These are phyloP conservation scores for Oncorhynchus tshawytscha DNA, from an alignment of 2,113 vertebrate genomes.

Conservation along the genomic window DNA sequence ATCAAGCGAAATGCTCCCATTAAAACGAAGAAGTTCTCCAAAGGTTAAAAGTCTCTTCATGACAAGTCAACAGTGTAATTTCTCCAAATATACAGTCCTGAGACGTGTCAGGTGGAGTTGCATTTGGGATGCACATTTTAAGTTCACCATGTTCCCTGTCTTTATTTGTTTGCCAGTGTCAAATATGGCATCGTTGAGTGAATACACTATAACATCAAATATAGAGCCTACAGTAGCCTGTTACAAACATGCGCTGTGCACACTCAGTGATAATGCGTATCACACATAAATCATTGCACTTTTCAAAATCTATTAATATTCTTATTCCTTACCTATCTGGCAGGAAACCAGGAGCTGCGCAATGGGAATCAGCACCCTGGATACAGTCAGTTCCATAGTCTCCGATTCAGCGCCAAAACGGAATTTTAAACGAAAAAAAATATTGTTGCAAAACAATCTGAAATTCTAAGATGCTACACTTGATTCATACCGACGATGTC, in stretches of 20 bases:
- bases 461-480: conserved; percentile 50
- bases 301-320: background rate
- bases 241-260: background rate
- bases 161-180: too few relatives aligned
- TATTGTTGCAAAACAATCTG: conserved; percentile 1
- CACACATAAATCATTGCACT: background rate
- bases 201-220: background rate
- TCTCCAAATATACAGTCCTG: too few relatives aligned
- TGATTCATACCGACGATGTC: conserved; percentile 33
- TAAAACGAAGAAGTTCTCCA: too few relatives aligned
- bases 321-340: conserved; percentile 62
- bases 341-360: conserved; percentile 60
- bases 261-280: background rate
- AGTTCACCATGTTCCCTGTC: too few relatives aligned
- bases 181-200: background rate
- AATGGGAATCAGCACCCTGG: conserved; percentile 34
- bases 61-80: background rate
- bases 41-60: too few relatives aligned
- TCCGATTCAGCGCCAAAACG: background rate
- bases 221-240: background rate
- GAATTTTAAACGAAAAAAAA: background rate
- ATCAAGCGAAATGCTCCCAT: too few relatives aligned
- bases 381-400: conserved; percentile 50
- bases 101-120: too few relatives aligned
- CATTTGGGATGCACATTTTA: too few relatives aligned